phyloP scores from a whole-genome alignment of 2,797 vertebrate genomes.

The Spheniscus humboldti region DNA sequence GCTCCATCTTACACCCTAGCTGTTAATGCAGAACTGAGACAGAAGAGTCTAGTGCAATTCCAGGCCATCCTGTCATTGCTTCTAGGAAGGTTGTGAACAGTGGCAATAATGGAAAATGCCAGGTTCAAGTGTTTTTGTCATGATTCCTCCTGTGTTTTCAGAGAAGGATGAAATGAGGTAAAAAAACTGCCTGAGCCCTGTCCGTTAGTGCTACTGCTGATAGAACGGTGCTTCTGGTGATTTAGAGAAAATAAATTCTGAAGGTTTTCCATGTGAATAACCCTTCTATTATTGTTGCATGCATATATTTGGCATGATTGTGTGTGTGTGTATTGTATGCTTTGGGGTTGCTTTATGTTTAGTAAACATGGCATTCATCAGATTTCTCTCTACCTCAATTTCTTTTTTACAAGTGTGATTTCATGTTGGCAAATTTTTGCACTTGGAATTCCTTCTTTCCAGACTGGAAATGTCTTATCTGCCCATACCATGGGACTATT shows the following conservation, averaged over 20 bases:
- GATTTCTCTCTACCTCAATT: neutral
- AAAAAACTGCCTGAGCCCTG: neutral
- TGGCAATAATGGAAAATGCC: neutral
- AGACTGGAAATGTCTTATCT: neutral
- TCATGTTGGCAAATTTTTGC: neutral
- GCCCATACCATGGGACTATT: neutral
- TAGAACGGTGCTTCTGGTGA: neutral
- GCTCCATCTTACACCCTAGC: neutral
- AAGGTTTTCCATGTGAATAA: neutral
- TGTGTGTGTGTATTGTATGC: neutral
- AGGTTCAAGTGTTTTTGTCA: neutral
- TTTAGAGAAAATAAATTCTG: neutral
- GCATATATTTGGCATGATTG: neutral
- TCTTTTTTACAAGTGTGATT: neutral
- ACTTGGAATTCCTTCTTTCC: neutral
- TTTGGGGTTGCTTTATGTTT: neutral
- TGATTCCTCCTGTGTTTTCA: neutral
- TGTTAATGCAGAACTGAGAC: neutral
- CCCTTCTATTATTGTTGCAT: neutral
- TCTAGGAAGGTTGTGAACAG: neutral
- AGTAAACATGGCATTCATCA: neutral
- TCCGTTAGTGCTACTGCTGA: neutral
- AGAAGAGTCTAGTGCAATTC: neutral
- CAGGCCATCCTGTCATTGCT: neutral
- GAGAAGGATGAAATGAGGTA: neutral